Evolutionary conservation across 2,888 invertebrate species (phyloP), one percentile per base, ranked within the genome.

Genomic region (Protophormia terraenovae): DNA sequence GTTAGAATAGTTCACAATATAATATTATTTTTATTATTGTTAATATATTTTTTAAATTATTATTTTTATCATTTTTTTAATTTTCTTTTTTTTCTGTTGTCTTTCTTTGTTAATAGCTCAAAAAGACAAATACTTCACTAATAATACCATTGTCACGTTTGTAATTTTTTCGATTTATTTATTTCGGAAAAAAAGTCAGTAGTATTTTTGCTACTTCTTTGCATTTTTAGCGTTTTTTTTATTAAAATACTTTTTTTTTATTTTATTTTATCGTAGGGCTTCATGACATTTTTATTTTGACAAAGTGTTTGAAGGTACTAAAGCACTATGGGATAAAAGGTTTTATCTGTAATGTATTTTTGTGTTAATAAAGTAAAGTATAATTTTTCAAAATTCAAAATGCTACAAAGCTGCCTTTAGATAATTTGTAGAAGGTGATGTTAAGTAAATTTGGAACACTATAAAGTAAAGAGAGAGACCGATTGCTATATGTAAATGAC

Each of bases 121-220:
- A 60, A 76, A 32, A 73, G n/a, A 79, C 47, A 81, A 81, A 75
- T 81, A 69, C 71, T 69, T 69, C n/a, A 41, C 72, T 81, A 85
- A 85, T 81, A 85, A 85, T 78, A 58, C 69, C 60, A 47, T 35
- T 69, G 78, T 85, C 81, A 85, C 84, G 81, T 81, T 81, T 64
- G 69, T 64, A 55, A 64, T 47, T 80, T 73, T 67, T 71, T 79
- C 64, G n/a, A n/a, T 50, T 27, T 58, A 41, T 71, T 79, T 47
- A 47, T 62, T 55, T n/a, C 27, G 2, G 6, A 27, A 67, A 62
- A 27, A 45, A 22, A 50, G 27, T 67, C 7, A 22, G 22, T 66
- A 35, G 22, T 27, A 4, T 62, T 60, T 60, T 67, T 45, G 53
- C 60, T 62, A 72, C 45, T 72, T 55, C 60, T 71, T 75, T 53